phyloP scores from a whole-genome alignment of 2,797 vertebrate genomes.

The Gambusia yucatana region DNA sequence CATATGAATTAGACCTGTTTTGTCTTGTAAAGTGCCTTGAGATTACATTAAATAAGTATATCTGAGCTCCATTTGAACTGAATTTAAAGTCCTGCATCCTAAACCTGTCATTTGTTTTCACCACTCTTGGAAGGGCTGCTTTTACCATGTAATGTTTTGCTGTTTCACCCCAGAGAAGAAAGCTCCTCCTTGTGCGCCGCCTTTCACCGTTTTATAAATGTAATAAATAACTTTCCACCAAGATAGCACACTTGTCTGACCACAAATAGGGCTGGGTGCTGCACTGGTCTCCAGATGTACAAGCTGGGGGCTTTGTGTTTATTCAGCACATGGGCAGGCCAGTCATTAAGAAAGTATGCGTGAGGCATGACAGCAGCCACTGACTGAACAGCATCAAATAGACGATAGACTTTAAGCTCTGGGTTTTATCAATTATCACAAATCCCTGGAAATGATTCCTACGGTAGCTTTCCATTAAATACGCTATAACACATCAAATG shows the following conservation, averaged over 20 bases:
- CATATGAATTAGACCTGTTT: not conserved
- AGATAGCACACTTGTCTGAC: slow-evolving; percentile 77
- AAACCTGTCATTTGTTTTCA: slow-evolving; percentile 52
- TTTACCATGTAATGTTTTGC: slow-evolving; percentile 49
- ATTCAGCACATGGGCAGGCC: slow-evolving; percentile 73
- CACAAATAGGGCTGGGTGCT: slow-evolving; percentile 70
- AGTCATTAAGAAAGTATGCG: slow-evolving; percentile 77
- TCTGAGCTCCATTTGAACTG: not conserved
- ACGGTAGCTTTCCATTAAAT: not conserved
- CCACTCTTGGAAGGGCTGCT: slow-evolving; percentile 19
- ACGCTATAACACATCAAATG: not conserved
- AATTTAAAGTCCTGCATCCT: slow-evolving; percentile 19
- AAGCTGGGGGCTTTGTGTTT: slow-evolving; percentile 61
- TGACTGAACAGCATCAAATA: slow-evolving; percentile 59
- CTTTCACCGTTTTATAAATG: slow-evolving; percentile 70
- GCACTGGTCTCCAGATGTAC: slow-evolving; percentile 76
- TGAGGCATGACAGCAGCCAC: slow-evolving; percentile 66
- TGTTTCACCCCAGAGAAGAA: slow-evolving; percentile 60
- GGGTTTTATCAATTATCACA: slow-evolving; percentile 15
- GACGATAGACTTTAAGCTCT: slow-evolving; percentile 31
- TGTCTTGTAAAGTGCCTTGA: not conserved
- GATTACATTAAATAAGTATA: not conserved
- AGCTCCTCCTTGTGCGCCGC: slow-evolving; percentile 67
- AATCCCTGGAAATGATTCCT: slow-evolving; percentile 1
- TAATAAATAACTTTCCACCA: slow-evolving; percentile 79